Conservation (phyloP, 2,797 vertebrate species). For the Hoplostethus mediterraneus region DNA sequence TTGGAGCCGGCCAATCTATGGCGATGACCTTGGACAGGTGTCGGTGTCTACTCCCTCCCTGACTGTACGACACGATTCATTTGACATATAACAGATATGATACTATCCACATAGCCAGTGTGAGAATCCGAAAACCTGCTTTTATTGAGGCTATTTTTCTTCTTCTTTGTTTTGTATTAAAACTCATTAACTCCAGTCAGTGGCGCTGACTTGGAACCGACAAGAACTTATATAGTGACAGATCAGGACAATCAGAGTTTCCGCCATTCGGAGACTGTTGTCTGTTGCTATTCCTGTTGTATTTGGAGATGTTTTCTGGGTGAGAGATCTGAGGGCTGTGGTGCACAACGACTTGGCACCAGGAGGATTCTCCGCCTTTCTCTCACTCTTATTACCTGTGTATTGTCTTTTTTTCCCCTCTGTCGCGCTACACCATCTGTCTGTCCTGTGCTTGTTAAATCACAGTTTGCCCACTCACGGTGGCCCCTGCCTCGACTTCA, state of each 20-base stretch:
- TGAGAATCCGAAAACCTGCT: conserved; percentile 9
- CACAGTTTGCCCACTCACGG: conserved; percentile 51
- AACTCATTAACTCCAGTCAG: conserved; percentile 56
- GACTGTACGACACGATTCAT: conserved; percentile 42
- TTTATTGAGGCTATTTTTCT: conserved; percentile 11
- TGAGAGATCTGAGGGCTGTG: conserved; percentile 60
- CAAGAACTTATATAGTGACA: conserved; percentile 36
- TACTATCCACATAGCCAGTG: not conserved
- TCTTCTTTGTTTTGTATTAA: conserved; percentile 35
- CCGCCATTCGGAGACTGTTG: conserved; percentile 41
- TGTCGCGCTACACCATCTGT: conserved; percentile 66
- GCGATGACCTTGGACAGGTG: conserved; percentile 54
- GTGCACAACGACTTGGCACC: conserved; percentile 59
- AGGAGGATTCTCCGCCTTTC: conserved; percentile 61
- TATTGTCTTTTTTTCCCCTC: conserved; percentile 31
- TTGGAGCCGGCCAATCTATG: conserved; percentile 49
- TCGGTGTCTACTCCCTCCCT: conserved; percentile 27
- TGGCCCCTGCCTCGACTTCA: conserved; percentile 59
- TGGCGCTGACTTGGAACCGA: conserved; percentile 48
- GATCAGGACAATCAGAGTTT: conserved; percentile 50
- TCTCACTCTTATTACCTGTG: conserved; percentile 61
- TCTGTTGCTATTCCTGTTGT: conserved; percentile 63
- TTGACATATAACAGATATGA: conserved; percentile 25
- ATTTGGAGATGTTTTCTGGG: conserved; percentile 73
- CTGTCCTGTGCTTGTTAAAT: conserved; percentile 66